Evolutionary conservation across 2,113 vertebrate genomes (phyloP).

Genomic region (Beaufortia kweichowensis): DNA sequence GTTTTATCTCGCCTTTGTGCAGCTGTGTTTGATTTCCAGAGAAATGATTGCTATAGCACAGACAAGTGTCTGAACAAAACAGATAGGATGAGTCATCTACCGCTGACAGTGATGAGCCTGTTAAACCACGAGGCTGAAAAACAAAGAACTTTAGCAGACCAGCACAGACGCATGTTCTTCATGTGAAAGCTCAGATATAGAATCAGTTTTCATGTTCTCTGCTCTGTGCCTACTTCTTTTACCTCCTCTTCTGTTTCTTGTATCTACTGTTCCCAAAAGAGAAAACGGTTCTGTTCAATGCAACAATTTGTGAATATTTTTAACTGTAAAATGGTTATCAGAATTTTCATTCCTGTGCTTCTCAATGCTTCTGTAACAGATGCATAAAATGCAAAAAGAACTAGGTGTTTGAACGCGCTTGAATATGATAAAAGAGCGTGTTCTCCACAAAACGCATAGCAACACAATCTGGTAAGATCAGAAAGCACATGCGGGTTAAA

Average conservation of each 20-base stretch:
- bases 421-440: no score
- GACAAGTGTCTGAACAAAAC: slow-evolving; percentile 41
- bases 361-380: no score
- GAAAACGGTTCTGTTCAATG: no score
- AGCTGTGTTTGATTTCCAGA: slow-evolving; percentile 58
- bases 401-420: no score
- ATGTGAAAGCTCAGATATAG: not conserved
- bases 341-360: no score
- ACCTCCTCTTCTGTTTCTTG: not conserved
- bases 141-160: not conserved
- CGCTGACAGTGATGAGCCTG: slow-evolving; percentile 39
- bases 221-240: not conserved
- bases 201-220: not conserved
- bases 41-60: slow-evolving; percentile 53
- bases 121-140: slow-evolving; percentile 19
- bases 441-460: not conserved
- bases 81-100: slow-evolving; percentile 47
- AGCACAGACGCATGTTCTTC: not conserved
- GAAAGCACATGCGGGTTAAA: slow-evolving; percentile 7
- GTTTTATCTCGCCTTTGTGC: slow-evolving; percentile 49
- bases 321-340: not conserved
- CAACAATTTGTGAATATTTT: slow-evolving; percentile 6
- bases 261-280: no score
- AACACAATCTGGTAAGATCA: not conserved
- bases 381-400: no score